A percentile compares a stretch with the other conserved stretches of the same genome.
Evolutionary conservation across 2,888 invertebrate genomes (phyloP).

Genomic region (Lacanobia wlatinum): DNA sequence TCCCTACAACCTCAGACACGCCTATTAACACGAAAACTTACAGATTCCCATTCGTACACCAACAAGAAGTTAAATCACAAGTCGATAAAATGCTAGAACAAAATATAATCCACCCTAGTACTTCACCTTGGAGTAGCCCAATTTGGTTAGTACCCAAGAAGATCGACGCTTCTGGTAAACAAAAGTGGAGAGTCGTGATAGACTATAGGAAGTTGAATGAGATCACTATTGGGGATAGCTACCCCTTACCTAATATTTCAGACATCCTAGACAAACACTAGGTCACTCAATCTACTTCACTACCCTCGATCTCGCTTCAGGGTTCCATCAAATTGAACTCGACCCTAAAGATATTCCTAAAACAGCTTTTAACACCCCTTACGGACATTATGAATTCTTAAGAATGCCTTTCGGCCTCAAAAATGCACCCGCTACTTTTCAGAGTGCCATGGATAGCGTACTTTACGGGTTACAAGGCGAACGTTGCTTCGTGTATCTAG

Average conservation of each 20-base stretch:
- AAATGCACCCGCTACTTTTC: conserved; percentile 32
- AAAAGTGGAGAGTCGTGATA: conserved; percentile 28
- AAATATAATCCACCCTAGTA: conserved; percentile 33
- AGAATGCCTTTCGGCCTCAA: conserved; percentile 16
- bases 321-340: conserved; percentile 24
- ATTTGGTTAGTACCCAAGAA: too few species aligned
- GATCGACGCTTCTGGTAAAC: conserved; percentile 27
- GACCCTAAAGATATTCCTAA: conserved; percentile 25
- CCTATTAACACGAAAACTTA: conserved; percentile 53
- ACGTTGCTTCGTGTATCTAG: conserved; percentile 36
- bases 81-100: conserved; percentile 40
- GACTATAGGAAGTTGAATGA: too few species aligned
- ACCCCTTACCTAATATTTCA: conserved; percentile 28
- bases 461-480: conserved; percentile 25
- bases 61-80: conserved; percentile 67
- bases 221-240: too few species aligned
- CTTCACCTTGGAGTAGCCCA: too few species aligned
- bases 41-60: conserved; percentile 66
- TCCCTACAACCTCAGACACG: too few species aligned
- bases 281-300: conserved; percentile 30
- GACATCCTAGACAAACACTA: conserved; percentile 30
- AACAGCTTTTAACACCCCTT: conserved; percentile 27
- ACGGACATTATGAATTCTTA: conserved; percentile 27
- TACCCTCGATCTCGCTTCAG: conserved; percentile 25
- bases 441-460: conserved; percentile 31